Conservation (phyloP, 2,113 vertebrate species). For the rabbit (Oryctolagus cuniculus) region DNA sequence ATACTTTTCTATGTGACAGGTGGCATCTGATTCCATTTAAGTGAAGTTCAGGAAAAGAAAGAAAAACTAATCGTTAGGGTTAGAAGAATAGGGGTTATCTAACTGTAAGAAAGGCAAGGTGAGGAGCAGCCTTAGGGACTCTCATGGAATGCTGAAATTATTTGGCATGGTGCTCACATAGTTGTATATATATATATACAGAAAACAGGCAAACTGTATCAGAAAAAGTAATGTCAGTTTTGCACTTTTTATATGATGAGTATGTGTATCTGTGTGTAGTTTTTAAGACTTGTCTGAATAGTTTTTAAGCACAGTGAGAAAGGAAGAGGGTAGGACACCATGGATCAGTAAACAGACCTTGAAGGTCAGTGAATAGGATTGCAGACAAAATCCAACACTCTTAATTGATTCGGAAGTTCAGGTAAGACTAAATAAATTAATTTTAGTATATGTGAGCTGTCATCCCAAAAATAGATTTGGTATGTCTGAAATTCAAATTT, state of each 20-base stretch:
- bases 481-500: conserved; percentile 42
- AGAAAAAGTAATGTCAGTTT: background rate
- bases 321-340: background rate
- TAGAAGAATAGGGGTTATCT: background rate
- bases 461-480: rapidly evolving
- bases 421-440: background rate
- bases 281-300: conserved; percentile 23
- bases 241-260: background rate
- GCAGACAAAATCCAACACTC: background rate
- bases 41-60: background rate
- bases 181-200: background rate
- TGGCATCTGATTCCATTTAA: background rate
- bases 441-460: background rate
- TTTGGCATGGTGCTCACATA: background rate
- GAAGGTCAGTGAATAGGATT: background rate
- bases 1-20: background rate
- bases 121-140: background rate
- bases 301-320: background rate
- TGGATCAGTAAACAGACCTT: background rate
- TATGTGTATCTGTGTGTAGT: background rate
- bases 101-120: background rate
- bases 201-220: background rate
- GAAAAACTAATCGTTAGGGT: background rate
- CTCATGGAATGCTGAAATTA: rapidly evolving
- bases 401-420: conserved; percentile 9